These are phyloP conservation scores for Echeneis naucrates DNA, from an alignment of 2,797 vertebrate species.

Conservation along the genomic window DNA sequence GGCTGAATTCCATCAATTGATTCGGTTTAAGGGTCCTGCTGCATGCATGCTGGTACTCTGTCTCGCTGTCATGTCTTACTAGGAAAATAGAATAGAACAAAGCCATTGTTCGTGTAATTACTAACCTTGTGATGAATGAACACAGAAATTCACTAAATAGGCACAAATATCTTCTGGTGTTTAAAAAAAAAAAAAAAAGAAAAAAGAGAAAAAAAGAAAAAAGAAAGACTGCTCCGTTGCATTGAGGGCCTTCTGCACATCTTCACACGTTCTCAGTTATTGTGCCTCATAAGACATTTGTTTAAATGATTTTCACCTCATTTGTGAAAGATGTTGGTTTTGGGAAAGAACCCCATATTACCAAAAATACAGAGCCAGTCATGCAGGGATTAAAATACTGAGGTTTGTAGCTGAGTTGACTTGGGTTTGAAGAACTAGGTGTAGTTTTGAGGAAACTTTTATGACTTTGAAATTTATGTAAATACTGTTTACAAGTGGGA, in stretches of 20 bases:
- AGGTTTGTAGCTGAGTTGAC: too few species aligned
- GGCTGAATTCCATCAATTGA: background rate
- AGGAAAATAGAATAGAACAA: background rate
- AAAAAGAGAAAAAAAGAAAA: too few species aligned
- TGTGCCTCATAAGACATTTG: background rate
- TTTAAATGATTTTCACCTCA: background rate
- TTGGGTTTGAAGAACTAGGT: too few species aligned
- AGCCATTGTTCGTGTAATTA: background rate
- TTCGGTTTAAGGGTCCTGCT: background rate
- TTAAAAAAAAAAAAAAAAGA: too few species aligned
- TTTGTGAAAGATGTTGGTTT: background rate
- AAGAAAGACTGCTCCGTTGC: too few species aligned
- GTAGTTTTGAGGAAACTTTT: background rate
- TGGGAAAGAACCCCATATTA: background rate
- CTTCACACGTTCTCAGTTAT: background rate
- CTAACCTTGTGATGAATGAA: background rate
- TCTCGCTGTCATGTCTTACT: background rate
- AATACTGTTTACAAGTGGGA: too few species aligned
- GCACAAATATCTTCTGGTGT: background rate
- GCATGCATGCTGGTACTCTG: background rate
- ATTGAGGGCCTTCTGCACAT: too few species aligned
- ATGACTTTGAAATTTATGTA: background rate
- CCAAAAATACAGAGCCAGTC: too few species aligned
- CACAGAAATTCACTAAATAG: background rate
- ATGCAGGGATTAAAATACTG: too few species aligned